Conservation (phyloP, 2,797 vertebrate genomes). For the Ptychobarbus kaznakovi region DNA sequence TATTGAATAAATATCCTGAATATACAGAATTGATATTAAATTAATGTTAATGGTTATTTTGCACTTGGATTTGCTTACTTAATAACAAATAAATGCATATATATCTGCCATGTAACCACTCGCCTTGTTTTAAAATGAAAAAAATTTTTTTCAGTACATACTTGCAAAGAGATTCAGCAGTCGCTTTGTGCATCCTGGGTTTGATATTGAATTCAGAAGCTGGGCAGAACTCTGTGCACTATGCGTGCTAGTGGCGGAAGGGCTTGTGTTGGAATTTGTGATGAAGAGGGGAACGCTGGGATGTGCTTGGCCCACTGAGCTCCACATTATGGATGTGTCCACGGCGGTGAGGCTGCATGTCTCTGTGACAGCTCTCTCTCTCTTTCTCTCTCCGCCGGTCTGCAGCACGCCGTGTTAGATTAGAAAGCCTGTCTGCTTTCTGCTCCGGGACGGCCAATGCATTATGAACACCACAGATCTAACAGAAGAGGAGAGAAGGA, state of each 20-base stretch:
- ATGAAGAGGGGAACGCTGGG: conserved; percentile 9
- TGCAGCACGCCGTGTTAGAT: conserved; percentile 25
- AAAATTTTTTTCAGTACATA: not conserved
- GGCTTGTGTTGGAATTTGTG: conserved; percentile 22
- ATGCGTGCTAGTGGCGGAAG: conserved; percentile 27
- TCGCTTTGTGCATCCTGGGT: not conserved
- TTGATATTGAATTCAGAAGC: conserved; percentile 17
- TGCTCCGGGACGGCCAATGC: conserved; percentile 39
- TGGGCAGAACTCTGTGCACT: conserved; percentile 10
- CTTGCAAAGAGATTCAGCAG: not conserved
- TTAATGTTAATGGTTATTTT: not conserved
- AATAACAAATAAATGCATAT: not conserved
- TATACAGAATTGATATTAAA: not conserved
- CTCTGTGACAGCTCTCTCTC: conserved; percentile 21
- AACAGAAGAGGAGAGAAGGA: conserved; percentile 33
- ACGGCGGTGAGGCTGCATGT: conserved; percentile 9
- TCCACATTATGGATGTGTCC: conserved; percentile 46
- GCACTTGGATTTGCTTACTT: not conserved
- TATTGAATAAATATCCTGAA: not conserved
- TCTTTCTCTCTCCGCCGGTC: conserved; percentile 7
- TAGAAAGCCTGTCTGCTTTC: conserved; percentile 43
- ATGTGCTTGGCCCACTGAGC: conserved; percentile 38
- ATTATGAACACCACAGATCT: conserved; percentile 51
- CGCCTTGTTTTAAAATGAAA: not conserved
- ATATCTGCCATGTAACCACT: not conserved